Base-by-base conservation (phyloP, 2,888 invertebrate genomes). In the Heliconius cydno region DNA sequence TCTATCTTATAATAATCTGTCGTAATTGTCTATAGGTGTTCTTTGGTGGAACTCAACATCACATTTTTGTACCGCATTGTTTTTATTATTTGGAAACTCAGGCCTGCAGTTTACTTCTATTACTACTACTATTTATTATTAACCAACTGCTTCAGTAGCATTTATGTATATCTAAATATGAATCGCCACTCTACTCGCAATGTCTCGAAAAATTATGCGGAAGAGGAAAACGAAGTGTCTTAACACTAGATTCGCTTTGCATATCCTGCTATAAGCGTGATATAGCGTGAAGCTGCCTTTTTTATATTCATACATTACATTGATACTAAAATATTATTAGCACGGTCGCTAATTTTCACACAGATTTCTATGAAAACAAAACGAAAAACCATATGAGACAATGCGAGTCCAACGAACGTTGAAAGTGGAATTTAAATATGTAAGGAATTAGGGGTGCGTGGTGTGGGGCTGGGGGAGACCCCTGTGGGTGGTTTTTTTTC, bases 361-460 rank as follows among this genome's bases (percentile, higher is more conserved):
- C 79, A 82, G 81, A 83, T 84, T 83, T 82, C 28, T 85, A 86
- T 86, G 88, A 89, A 82, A 80, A 90, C 88, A 90, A 52, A 85
- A 89, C 87, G 88, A 87, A 91, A 91, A 88, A 82, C 89, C 90
- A 88, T 90, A 88, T 87, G 92, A 94, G 93, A 94, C 94, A 94
- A 94, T 94, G 94, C 92, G 90, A 93, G 91, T 92, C 91, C 86
- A 85, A 85, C 89, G 87, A 87, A 89, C 92, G 91, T 88, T 90
- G 91, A 89, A 94, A 94, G 94, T 93, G 92, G 94, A 94, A 94
- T 95, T 94, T 94, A 95, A 95, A 95, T 94, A 94, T 94, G 94
- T 94, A 94, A 94, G 94, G 94, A 94, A 94, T 95, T 94, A 95
- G 94, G 94, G 91, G 91, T 86, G 88, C 91, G 90, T 87, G 80